Evolutionary conservation across 2,888 invertebrate species (phyloP).

Genomic region (Sarcophaga subvicina): DNA sequence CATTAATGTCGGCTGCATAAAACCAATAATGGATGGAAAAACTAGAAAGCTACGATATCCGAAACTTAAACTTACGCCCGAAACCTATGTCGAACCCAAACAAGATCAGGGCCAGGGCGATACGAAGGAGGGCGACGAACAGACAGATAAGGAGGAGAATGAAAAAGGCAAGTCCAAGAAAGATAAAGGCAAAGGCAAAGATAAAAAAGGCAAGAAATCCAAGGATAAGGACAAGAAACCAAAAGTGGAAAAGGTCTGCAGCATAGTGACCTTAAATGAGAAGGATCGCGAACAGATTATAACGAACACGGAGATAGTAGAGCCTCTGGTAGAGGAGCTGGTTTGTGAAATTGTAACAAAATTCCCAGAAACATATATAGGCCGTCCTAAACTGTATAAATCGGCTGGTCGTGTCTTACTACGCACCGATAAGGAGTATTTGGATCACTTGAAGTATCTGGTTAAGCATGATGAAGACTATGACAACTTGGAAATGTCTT

Average conservation of each 20-base stretch:
- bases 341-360: constrained; percentile 73
- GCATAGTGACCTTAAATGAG: constrained; percentile 76
- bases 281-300: constrained; percentile 73
- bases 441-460: constrained; percentile 75
- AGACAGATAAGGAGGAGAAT: neutral
- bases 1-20: constrained; percentile 82
- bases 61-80: constrained; percentile 74
- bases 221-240: constrained; percentile 56
- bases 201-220: constrained; percentile 53
- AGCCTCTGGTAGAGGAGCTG: constrained; percentile 72
- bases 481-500: constrained; percentile 81
- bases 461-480: constrained; percentile 77
- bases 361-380: constrained; percentile 68
- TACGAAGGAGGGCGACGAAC: neutral
- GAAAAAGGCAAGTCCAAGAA: neutral
- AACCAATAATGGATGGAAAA: constrained; percentile 74
- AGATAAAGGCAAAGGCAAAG: neutral
- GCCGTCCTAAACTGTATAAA: constrained; percentile 71
- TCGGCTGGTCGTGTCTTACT: constrained; percentile 77
- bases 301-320: constrained; percentile 74
- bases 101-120: constrained; percentile 20
- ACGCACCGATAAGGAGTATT: constrained; percentile 76
- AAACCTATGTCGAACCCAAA: constrained; percentile 71
- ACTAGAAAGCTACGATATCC: constrained; percentile 74
- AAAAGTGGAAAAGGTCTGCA: constrained; percentile 72